Percentiles rank a stretch among this genome's conserved stretches.
Evolutionary conservation across 2,797 vertebrate species (phyloP).

Genomic region (Rhadinocentrus ornatus): DNA sequence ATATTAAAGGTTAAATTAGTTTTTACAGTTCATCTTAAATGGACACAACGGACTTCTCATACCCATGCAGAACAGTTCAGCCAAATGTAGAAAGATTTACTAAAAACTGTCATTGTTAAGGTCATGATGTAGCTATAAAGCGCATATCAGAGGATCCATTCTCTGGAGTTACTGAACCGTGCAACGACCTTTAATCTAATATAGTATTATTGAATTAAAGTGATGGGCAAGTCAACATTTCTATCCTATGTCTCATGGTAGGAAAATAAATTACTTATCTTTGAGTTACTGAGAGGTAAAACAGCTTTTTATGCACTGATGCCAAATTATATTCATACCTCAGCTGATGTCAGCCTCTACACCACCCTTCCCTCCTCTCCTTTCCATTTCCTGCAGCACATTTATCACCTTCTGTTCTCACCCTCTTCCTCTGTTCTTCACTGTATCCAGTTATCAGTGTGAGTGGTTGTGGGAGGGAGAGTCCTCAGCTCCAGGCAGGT

Average conservation of each 20-base stretch:
- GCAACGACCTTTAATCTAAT: too few species aligned
- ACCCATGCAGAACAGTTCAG: background rate
- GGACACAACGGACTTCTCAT: too few species aligned
- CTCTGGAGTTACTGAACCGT: too few species aligned
- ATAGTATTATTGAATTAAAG: background rate
- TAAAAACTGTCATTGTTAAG: too few species aligned
- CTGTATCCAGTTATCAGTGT: conserved; percentile 25
- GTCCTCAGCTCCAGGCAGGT: conserved; percentile 43
- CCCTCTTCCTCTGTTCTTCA: conserved; percentile 14
- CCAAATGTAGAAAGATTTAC: background rate
- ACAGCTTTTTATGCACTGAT: background rate
- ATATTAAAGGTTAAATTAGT: background rate
- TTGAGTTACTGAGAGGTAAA: background rate
- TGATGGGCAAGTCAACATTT: background rate
- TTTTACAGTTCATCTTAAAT: background rate
- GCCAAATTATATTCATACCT: conserved; percentile 7
- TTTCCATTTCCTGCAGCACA: conserved; percentile 25
- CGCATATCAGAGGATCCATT: too few species aligned
- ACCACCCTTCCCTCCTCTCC: background rate
- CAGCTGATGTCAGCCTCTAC: conserved; percentile 7
- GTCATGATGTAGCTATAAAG: too few species aligned
- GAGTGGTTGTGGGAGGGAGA: conserved; percentile 55
- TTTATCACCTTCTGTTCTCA: conserved; percentile 51
- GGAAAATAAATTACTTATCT: background rate
- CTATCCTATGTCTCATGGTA: too few species aligned